Percentiles rank a stretch among this genome's conserved stretches.
Conservation (phyloP, 1,140 invertebrate genomes). For the Diabrotica virgifera region DNA sequence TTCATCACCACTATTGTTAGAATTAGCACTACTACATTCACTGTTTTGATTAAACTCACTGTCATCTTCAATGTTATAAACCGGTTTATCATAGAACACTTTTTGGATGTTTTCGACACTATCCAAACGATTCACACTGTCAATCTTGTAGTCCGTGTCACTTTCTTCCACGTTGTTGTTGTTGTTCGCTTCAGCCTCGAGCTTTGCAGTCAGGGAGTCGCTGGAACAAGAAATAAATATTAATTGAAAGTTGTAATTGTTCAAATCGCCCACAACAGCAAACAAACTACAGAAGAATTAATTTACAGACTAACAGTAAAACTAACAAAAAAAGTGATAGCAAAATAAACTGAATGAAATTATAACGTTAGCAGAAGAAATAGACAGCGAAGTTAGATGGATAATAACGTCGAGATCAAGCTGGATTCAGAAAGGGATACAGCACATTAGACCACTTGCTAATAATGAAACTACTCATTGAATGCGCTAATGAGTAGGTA, state of each 20-base stretch:
- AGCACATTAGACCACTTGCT: no score
- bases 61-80: conserved; percentile 51
- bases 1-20: conserved; percentile 34
- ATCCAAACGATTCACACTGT: conserved; percentile 56
- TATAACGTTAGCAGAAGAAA: no score
- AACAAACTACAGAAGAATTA: no score
- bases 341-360: no score
- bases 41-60: conserved; percentile 15
- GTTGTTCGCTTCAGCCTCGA: conserved; percentile 39
- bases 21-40: conserved; percentile 33
- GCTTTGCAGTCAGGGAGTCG: conserved; percentile 28
- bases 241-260: not conserved
- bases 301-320: no score
- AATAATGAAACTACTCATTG: no score
- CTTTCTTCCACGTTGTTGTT: conserved; percentile 31
- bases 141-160: conserved; percentile 43
- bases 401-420: no score
- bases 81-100: conserved; percentile 59
- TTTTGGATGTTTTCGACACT: conserved; percentile 54
- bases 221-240: conserved; percentile 1
- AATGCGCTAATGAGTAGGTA: no score
- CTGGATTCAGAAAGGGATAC: no score
- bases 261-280: no score
- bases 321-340: no score
- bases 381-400: no score